phyloP scores from a whole-genome alignment of 2,888 invertebrate species.

The Stratiomys singularior region DNA sequence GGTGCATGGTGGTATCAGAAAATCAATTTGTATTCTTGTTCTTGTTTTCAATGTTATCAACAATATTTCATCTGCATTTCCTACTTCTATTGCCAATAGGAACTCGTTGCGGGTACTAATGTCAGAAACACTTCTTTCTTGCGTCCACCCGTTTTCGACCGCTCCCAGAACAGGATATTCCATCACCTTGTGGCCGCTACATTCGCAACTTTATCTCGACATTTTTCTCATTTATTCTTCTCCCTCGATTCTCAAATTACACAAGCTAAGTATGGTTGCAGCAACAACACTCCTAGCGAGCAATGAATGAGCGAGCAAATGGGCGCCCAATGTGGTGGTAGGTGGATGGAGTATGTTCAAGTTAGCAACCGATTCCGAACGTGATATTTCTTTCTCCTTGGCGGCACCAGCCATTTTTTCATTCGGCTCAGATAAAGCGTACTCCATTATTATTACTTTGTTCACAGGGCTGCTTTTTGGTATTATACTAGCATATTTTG shows the following conservation, averaged over 20 bases:
- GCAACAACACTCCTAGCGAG: not conserved
- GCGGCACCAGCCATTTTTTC: not conserved
- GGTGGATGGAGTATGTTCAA: not conserved
- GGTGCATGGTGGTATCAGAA: not conserved
- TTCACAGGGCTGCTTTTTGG: not conserved
- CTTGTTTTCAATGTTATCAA: not conserved
- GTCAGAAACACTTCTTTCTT: not conserved
- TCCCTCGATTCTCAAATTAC: constrained; percentile 16
- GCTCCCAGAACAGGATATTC: not conserved
- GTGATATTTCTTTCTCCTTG: constrained; percentile 6
- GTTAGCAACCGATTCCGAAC: not conserved
- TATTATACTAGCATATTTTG: not conserved
- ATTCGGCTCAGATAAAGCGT: not conserved
- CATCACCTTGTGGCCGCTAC: constrained; percentile 6
- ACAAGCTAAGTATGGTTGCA: not conserved
- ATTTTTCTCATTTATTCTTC: constrained; percentile 19
- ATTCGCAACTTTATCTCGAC: constrained; percentile 14
- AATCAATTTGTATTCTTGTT: not conserved
- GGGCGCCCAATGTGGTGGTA: no score
- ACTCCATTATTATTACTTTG: constrained; percentile 22
- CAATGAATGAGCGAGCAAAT: no score
- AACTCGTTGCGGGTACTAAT: no score
- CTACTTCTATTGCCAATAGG: not conserved
- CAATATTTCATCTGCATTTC: not conserved
- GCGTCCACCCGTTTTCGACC: not conserved